Percentiles rank a stretch among this genome's conserved stretches.
phyloP scores from a whole-genome alignment of 2,113 vertebrate genomes.

The Notothenia coriiceps region DNA sequence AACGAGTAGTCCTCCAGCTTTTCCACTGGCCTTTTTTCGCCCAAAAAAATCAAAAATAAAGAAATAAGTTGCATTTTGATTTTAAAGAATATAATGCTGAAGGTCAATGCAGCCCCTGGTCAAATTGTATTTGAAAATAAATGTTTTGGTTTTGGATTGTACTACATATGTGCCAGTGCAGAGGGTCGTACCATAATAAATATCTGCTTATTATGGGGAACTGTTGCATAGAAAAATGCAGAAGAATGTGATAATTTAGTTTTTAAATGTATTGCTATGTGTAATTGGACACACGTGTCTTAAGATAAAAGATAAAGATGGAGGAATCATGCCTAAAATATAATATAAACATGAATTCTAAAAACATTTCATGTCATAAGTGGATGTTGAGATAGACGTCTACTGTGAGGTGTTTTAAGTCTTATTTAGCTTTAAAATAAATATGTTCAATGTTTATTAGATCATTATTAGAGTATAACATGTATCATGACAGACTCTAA shows the following conservation, averaged over 20 bases:
- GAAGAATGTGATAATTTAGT: neutral
- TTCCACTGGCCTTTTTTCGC: constrained; percentile 7
- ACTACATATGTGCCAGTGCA: neutral
- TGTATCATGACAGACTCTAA: neutral
- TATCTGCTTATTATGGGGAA: constrained; percentile 6
- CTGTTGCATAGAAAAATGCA: neutral
- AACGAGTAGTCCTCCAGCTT: neutral
- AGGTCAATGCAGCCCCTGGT: neutral
- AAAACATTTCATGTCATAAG: neutral
- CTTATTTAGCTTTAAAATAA: constrained; percentile 1
- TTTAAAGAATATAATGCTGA: constrained; percentile 5
- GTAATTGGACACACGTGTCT: neutral
- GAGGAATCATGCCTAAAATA: neutral
- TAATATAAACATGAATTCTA: neutral
- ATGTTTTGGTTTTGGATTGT: constrained; percentile 13
- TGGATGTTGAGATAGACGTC: neutral
- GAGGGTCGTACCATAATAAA: neutral
- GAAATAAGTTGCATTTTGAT: constrained; percentile 1
- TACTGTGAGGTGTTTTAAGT: neutral
- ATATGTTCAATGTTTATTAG: neutral
- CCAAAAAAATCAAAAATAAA: neutral
- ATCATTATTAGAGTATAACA: neutral
- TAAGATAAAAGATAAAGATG: neutral
- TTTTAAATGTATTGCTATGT: neutral
- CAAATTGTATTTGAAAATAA: constrained; percentile 13